Percentiles rank a stretch among this genome's conserved stretches.
Evolutionary conservation across 2,113 vertebrate species (phyloP).

Genomic region (Plectropomus leopardus): DNA sequence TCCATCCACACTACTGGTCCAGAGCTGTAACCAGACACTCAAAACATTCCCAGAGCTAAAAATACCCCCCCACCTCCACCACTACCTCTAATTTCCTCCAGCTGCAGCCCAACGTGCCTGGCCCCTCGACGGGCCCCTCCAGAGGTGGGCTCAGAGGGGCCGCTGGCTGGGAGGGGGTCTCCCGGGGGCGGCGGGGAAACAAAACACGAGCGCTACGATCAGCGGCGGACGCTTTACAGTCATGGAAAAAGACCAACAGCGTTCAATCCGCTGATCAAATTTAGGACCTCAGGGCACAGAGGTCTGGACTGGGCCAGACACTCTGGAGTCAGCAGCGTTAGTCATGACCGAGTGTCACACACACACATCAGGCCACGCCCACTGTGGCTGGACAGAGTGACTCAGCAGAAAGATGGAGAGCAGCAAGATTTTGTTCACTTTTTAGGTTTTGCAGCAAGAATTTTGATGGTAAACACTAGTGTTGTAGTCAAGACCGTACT

Average conservation of each 20-base stretch:
- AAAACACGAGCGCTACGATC: slow-evolving; percentile 42
- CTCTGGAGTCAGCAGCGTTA: slow-evolving; percentile 71
- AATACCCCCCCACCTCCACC: slow-evolving; percentile 69
- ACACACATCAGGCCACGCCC: slow-evolving; percentile 28
- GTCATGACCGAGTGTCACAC: slow-evolving; percentile 51
- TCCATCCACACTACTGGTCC: slow-evolving; percentile 52
- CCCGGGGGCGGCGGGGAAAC: slow-evolving; percentile 26
- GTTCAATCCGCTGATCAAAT: slow-evolving; percentile 66
- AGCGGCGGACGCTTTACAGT: slow-evolving; percentile 16
- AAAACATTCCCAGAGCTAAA: slow-evolving; percentile 76
- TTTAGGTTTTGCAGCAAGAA: neutral
- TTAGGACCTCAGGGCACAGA: slow-evolving; percentile 44
- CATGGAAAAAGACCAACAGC: slow-evolving; percentile 67
- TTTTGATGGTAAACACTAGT: too few species aligned
- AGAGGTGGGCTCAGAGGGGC: slow-evolving; percentile 57
- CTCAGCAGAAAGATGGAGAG: slow-evolving; percentile 42
- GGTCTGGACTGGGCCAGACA: slow-evolving; percentile 69
- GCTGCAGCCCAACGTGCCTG: slow-evolving; percentile 62
- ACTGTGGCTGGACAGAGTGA: slow-evolving; percentile 47
- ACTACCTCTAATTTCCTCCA: slow-evolving; percentile 77
- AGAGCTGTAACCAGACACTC: slow-evolving; percentile 69
- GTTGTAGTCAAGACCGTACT: too few species aligned
- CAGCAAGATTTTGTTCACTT: neutral
- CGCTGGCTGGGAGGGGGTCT: slow-evolving; percentile 45
- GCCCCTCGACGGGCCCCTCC: slow-evolving; percentile 45